Base-by-base conservation (phyloP, 2,797 vertebrate genomes). In the Phrynocephalus vlangalii region DNA sequence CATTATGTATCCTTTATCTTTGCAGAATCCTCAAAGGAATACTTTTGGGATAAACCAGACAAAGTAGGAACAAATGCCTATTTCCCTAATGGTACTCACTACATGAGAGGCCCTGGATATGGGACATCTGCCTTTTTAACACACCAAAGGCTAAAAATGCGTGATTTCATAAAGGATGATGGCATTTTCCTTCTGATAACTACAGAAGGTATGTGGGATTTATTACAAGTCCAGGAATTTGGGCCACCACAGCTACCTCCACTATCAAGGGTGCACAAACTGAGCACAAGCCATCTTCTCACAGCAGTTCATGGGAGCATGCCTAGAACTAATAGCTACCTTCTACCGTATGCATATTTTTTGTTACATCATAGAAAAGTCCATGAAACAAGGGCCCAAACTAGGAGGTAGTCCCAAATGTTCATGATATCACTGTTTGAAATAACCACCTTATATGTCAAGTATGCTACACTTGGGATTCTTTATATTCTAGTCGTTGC, bases 101-200 rank as follows among this genome's bases (percentile, higher is more conserved):
- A 97, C 91, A 97, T 90, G 93, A 96, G 95, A 90, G 96, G 97
- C 52, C 94, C 90, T n/a, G 97, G 97, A 63, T 1, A 0, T 8
- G 98, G 98, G 86, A 98, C 96, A 0, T 6, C 11, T 0, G 33
- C 72, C 67, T 99, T 97, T 92, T 96, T 99, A 91, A 98, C 97
- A 66, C 96, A 97, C 5, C 84, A 97, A 86, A 97, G 98, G 93
- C 97, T 98, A 92, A 96, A 90, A 92, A 98, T 97, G 93, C 97
- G 97, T 89, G 94, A 98, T 88, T 99, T 98, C 86, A 97, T 99
- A 84, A 99, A 99, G 94, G 98, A 97, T 44, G 96, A 97, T 71
- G 93, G 98, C 28, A 96, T 96, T 93, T 98, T 97, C 91, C 96
- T 99, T 89, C 97, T 99, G 67, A 92, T 98, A 89, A 98, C 97